Percentiles rank a stretch among this genome's conserved stretches.
Evolutionary conservation across 2,888 invertebrate species (phyloP).

Genomic region (Monochamus alternatus): DNA sequence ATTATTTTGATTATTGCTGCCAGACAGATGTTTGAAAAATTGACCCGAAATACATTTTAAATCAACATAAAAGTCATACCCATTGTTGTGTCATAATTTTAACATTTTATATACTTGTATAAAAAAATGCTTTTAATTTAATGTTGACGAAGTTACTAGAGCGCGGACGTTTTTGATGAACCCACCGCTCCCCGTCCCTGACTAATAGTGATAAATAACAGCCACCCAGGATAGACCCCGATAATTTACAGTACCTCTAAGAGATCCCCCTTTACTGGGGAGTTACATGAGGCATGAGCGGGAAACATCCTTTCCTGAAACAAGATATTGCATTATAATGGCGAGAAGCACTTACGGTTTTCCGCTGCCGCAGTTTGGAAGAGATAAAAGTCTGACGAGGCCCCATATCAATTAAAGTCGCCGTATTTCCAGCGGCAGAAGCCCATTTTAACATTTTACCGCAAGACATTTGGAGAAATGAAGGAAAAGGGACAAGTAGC

Average conservation of each 20-base stretch:
- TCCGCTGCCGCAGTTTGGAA: constrained; percentile 23
- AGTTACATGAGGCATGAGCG: constrained; percentile 49
- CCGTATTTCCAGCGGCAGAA: neutral
- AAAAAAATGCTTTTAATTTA: no score
- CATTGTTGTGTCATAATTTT: no score
- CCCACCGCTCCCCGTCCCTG: no score
- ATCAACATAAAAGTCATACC: no score
- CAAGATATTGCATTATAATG: constrained; percentile 49
- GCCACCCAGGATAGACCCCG: neutral
- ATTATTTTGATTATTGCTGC: no score
- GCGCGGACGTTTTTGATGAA: no score
- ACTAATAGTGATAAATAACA: constrained; percentile 6
- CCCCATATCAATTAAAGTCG: constrained; percentile 39
- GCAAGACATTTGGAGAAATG: no score
- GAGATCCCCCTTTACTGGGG: constrained; percentile 31
- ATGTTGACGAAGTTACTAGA: no score
- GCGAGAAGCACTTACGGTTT: constrained; percentile 51
- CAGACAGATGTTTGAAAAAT: no score
- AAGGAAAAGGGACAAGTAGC: no score
- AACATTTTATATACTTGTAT: no score
- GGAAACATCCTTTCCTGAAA: constrained; percentile 40
- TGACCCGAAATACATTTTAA: no score
- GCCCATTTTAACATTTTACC: neutral
- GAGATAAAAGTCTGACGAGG: constrained; percentile 32
- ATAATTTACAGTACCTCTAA: constrained; percentile 24